Base-by-base conservation (phyloP, 2,113 vertebrate species). In the Cariama cristata region DNA sequence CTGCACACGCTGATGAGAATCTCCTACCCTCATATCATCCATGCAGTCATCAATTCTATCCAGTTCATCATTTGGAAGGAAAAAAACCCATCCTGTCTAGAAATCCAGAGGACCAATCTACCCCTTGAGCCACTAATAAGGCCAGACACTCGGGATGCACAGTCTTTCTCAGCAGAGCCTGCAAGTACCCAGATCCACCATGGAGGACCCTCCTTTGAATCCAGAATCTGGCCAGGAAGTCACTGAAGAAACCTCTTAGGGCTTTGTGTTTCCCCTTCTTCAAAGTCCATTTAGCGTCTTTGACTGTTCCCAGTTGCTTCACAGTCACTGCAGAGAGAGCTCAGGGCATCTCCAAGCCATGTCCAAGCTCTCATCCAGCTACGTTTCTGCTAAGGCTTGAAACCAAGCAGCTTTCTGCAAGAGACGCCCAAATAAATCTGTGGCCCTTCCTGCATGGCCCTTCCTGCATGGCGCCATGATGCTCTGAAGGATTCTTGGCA, bases 401-500 rank as follows among this genome's bases (percentile, higher is more conserved):
- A 93, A 88, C 10, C 0, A 2, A 93, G 53, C 53, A 88, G 58
- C 40, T 90, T 89, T 79, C 76, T 58, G 33, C 49, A 67, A 62
- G 55, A 77, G 63, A 53, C 10, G 4, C 63, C 82, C 67, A 59
- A 63, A 74, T 47, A 50, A 59, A 80, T 58, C 71, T 47, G 68
- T 60, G 76, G 75, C 47, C 40, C 40, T 73, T 83, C 30, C 79
- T 77, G 58, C 83, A 71, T 0, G 12, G 63, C 32, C 63, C 42
- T 50, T 38, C 38, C 66, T 74, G 32, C 73, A 58, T 4, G 22
- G 47, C 21, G 59, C 45, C 40, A 4, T 5, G 66, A n/a, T 45
- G 30, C 26, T 71, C 63, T 73, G 75, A 94, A 83, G 63, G 90
- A 90, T 97, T 88, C 95, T 45, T 88, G 90, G 90, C 2, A 4